Evolutionary conservation across 2,888 invertebrate species (phyloP).

Genomic region (Dastarcus helophoroides): DNA sequence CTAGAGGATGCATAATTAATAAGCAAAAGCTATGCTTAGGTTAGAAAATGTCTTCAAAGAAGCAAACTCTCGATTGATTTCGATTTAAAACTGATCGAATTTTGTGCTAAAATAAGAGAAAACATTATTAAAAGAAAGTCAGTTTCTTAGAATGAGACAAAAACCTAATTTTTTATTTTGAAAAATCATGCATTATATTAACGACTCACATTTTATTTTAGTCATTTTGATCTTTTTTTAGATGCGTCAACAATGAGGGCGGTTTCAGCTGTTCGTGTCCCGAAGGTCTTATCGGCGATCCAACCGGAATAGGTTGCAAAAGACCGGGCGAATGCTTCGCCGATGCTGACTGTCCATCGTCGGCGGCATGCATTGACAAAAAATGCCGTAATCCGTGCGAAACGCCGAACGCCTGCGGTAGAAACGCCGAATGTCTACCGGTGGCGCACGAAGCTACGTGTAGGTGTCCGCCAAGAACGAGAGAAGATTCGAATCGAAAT

Average conservation of each 20-base stretch:
- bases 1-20: too few relatives aligned
- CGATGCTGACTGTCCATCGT: conserved; percentile 66
- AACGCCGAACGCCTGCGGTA: conserved; percentile 53
- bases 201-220: too few relatives aligned
- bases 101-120: too few relatives aligned
- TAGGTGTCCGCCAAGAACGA: conserved; percentile 61
- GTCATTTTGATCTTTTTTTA: conserved; percentile 21
- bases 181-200: too few relatives aligned
- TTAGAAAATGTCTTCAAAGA: too few relatives aligned
- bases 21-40: too few relatives aligned
- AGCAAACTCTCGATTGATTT: too few relatives aligned
- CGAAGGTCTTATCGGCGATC: conserved; percentile 70
- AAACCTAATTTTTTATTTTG: too few relatives aligned
- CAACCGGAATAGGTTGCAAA: conserved; percentile 59
- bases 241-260: conserved; percentile 68
- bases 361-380: conserved; percentile 63
- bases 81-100: too few relatives aligned
- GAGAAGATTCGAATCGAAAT: conserved; percentile 62
- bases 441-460: conserved; percentile 60
- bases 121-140: too few relatives aligned
- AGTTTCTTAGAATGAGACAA: too few relatives aligned
- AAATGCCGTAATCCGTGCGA: conserved; percentile 72
- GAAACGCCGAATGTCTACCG: conserved; percentile 63
- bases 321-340: conserved; percentile 73
- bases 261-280: conserved; percentile 67